Evolutionary conservation across 2,113 vertebrate species (phyloP).

Genomic region (Epinephelus cyanopodus): DNA sequence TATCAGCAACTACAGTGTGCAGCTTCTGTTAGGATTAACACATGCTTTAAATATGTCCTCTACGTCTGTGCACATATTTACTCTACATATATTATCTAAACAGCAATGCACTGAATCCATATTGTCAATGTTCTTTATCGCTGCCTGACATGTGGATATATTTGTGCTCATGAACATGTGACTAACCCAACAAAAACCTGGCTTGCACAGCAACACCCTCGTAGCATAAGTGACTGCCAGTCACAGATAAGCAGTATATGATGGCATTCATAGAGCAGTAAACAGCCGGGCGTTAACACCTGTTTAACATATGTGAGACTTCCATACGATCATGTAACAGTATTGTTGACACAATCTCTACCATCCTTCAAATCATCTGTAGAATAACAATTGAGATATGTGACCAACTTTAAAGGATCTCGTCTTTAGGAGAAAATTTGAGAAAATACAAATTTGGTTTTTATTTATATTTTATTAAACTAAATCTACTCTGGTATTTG

Average conservation of each 20-base stretch:
- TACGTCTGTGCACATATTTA: background rate
- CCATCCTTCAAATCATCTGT: background rate
- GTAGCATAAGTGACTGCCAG: background rate
- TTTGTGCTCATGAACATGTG: constrained; percentile 1
- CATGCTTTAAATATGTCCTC: background rate
- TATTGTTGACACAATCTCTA: too few relatives aligned
- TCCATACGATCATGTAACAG: background rate
- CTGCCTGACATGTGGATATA: background rate
- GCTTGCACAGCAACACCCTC: background rate
- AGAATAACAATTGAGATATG: background rate
- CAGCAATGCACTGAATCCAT: background rate
- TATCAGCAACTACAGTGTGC: background rate
- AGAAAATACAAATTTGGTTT: background rate
- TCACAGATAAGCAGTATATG: too few relatives aligned
- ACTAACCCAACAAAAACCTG: constrained; percentile 12
- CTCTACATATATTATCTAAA: background rate
- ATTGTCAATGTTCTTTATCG: background rate
- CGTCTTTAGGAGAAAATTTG: background rate
- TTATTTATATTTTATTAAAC: background rate
- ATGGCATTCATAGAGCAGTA: background rate
- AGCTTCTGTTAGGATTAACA: background rate
- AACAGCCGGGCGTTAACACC: background rate
- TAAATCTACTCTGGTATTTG: too few relatives aligned
- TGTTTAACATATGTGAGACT: background rate
- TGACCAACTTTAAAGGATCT: background rate